Evolutionary conservation across 2,113 vertebrate genomes (phyloP).

Genomic region (Pongo abelii): DNA sequence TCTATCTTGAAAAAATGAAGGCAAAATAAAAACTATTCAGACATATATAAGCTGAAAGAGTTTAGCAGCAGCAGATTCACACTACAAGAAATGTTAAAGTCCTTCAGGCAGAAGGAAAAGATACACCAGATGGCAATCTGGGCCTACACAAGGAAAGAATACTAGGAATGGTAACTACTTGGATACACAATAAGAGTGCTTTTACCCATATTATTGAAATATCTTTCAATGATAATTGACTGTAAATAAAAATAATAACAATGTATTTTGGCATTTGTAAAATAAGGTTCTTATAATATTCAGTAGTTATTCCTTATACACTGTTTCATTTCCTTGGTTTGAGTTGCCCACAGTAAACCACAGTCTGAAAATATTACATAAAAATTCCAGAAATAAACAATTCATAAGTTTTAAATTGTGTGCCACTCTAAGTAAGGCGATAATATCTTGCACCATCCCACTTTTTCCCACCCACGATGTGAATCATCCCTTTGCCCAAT

Average conservation of each 20-base stretch:
- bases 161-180: neutral
- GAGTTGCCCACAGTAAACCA: neutral
- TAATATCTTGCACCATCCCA: neutral
- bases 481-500: neutral
- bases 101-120: neutral
- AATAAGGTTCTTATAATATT: neutral
- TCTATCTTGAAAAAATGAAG: neutral
- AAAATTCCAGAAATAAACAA: neutral
- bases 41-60: neutral
- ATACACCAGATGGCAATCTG: neutral
- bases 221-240: neutral
- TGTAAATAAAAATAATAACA: neutral
- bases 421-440: neutral
- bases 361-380: neutral
- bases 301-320: neutral
- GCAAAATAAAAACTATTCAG: neutral
- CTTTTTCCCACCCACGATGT: neutral
- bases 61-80: neutral
- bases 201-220: neutral
- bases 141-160: neutral
- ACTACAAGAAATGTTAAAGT: neutral
- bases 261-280: neutral
- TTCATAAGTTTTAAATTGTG: neutral
- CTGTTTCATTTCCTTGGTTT: neutral
- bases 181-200: neutral